Conservation (phyloP, 2,113 vertebrate species). For the Rana temporaria region DNA sequence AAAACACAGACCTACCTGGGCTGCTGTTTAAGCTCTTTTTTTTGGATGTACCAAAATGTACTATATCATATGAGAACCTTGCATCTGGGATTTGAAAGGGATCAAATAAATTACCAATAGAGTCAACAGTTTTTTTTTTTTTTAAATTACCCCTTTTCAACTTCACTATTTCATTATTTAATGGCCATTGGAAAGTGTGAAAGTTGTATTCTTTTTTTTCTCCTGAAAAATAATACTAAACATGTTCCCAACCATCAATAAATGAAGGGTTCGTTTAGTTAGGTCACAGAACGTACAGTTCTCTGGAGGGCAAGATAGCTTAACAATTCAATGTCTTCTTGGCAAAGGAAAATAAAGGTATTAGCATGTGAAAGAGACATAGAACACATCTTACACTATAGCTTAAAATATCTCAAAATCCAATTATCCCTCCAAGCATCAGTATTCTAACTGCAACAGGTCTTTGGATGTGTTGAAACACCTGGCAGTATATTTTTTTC, state of each 20-base stretch:
- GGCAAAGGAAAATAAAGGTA: constrained; percentile 38
- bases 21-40: no score
- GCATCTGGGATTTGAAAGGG: no score
- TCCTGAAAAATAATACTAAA: background rate
- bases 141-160: no score
- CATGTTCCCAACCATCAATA: background rate
- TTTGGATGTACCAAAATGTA: no score
- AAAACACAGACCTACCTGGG: no score
- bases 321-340: constrained; percentile 29
- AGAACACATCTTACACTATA: constrained; percentile 39
- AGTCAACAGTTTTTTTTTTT: no score
- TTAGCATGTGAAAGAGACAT: constrained; percentile 43
- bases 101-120: no score
- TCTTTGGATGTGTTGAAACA: constrained; percentile 56
- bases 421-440: constrained; percentile 54
- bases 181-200: no score
- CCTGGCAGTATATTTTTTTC: constrained; percentile 45
- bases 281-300: background rate
- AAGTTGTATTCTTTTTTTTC: background rate
- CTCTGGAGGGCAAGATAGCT: constrained; percentile 1
- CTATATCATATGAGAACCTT: no score
- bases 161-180: no score
- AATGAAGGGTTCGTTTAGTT: background rate
- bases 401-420: constrained; percentile 53
- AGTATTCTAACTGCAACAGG: constrained; percentile 43